Percentiles rank a stretch among this genome's conserved stretches.
These are phyloP conservation scores for Petrosia ficiformis DNA, from an alignment of 37 sponge, comb jelly and placozoan genomes.

Conservation along the genomic window DNA sequence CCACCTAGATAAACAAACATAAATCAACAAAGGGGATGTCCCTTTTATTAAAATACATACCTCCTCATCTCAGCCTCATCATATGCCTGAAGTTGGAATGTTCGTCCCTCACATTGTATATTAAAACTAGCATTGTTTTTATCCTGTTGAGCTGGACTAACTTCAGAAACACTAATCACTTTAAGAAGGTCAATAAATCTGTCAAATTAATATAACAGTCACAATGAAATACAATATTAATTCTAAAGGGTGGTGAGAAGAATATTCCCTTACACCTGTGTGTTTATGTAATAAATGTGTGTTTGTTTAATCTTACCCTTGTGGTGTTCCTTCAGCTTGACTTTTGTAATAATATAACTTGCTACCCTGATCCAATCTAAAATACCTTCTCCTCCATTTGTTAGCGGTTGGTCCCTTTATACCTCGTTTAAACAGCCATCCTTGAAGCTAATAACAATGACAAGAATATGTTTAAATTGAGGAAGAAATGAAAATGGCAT, in stretches of 20 bases:
- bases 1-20: slow-evolving; percentile 52
- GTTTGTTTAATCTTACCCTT: slow-evolving; percentile 57
- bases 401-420: slow-evolving; percentile 68
- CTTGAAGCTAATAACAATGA: slow-evolving; percentile 22
- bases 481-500: neutral
- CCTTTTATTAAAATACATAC: no score
- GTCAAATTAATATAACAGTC: no score
- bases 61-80: slow-evolving; percentile 63
- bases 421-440: slow-evolving; percentile 74
- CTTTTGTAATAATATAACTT: slow-evolving; percentile 73
- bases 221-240: neutral
- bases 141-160: slow-evolving; percentile 55
- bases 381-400: slow-evolving; percentile 71
- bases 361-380: slow-evolving; percentile 61
- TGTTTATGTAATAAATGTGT: neutral
- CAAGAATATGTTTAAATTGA: neutral
- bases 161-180: slow-evolving; percentile 46
- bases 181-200: slow-evolving; percentile 72
- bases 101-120: slow-evolving; percentile 62
- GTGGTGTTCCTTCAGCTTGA: slow-evolving; percentile 57
- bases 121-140: slow-evolving; percentile 69
- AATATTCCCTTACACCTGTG: neutral
- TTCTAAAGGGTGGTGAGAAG: neutral
- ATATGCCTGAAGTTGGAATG: slow-evolving; percentile 66
- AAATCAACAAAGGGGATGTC: no score